A percentile compares a stretch with the other conserved stretches of the same genome.
Conservation (phyloP, 2,113 vertebrate species). For the Gymnocephalus cernua region DNA sequence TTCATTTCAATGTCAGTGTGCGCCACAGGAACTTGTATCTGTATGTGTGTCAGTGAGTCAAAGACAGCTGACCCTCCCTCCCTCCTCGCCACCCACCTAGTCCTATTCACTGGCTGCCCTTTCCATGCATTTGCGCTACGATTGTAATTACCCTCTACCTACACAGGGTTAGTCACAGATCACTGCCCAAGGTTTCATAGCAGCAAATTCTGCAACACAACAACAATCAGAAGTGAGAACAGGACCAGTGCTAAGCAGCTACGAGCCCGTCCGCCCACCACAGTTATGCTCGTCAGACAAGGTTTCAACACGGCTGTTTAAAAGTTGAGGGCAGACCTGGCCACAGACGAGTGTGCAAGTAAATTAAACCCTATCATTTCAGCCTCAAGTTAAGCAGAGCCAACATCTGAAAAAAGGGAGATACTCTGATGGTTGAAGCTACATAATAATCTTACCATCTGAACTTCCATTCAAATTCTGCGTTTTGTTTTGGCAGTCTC, state of each 20-base stretch:
- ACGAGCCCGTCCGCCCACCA: conserved; percentile 9
- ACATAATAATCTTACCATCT: not conserved
- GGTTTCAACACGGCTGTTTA: not conserved
- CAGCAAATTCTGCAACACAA: conserved; percentile 6
- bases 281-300: not conserved
- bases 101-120: too few relatives aligned
- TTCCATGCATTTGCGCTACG: not conserved
- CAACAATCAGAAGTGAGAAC: conserved; percentile 11
- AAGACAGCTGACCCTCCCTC: too few relatives aligned
- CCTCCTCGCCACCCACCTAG: too few relatives aligned
- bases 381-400: not conserved
- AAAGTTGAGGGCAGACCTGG: not conserved
- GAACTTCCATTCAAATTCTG: not conserved
- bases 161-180: conserved; percentile 59
- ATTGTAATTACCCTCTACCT: conserved; percentile 48
- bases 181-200: conserved; percentile 11
- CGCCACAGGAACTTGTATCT: too few relatives aligned
- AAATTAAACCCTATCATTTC: conserved; percentile 12
- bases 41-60: too few relatives aligned
- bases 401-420: not conserved
- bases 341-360: not conserved
- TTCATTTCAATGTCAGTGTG: too few relatives aligned
- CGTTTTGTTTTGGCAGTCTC: not conserved
- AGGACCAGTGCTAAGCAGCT: not conserved
- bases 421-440: not conserved